These are phyloP conservation scores for Caenorhabditis sp. DNA, from an alignment of 2,888 invertebrate species.

Conservation along the genomic window DNA sequence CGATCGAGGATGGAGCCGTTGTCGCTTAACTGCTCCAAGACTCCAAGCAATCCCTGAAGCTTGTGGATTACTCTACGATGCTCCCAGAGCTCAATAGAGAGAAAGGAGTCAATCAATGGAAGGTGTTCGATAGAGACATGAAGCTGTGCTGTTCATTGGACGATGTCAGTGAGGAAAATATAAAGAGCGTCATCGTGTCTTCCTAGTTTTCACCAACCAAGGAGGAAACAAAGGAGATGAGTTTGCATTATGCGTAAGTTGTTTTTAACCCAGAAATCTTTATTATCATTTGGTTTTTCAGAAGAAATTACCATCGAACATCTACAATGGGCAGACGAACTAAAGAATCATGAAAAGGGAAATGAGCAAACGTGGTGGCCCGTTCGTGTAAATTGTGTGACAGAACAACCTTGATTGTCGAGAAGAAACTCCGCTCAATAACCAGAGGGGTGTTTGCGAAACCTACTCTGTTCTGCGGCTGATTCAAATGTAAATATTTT, in stretches of 20 bases:
- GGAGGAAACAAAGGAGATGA: constrained; percentile 83
- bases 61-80: constrained; percentile 89
- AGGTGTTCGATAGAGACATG: constrained; percentile 87
- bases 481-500: too few relatives aligned
- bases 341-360: too few relatives aligned
- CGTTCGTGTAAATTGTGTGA: too few relatives aligned
- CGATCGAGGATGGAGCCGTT: constrained; percentile 90
- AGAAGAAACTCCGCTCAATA: too few relatives aligned
- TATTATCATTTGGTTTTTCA: too few relatives aligned
- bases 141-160: constrained; percentile 86
- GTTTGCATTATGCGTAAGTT: constrained; percentile 85
- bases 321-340: too few relatives aligned
- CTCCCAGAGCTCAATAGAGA: constrained; percentile 91
- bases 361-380: too few relatives aligned
- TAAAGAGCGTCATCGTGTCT: constrained; percentile 70
- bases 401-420: too few relatives aligned
- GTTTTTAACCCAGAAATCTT: too few relatives aligned
- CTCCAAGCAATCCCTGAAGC: constrained; percentile 86
- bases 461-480: too few relatives aligned
- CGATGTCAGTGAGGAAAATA: constrained; percentile 66
- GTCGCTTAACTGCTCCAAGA: constrained; percentile 85
- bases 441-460: too few relatives aligned
- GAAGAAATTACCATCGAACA: too few relatives aligned
- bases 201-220: constrained; percentile 90
- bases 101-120: constrained; percentile 90